phyloP scores from a whole-genome alignment of 2,888 invertebrate species.

The Harpalus rufipes region DNA sequence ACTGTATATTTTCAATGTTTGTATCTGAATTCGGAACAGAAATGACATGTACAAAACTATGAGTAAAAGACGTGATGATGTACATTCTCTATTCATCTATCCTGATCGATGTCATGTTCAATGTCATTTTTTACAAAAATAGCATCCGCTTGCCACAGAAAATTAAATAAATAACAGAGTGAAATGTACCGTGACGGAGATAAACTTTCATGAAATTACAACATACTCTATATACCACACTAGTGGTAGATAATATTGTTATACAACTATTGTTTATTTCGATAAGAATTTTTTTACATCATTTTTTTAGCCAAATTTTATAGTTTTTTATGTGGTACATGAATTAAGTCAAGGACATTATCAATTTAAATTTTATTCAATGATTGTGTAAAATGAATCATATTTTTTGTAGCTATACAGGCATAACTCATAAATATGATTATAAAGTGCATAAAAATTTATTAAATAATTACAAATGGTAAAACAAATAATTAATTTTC shows the following conservation, averaged over 20 bases:
- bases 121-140: slow-evolving; percentile 57
- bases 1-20: too few relatives aligned
- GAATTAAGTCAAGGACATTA: slow-evolving; percentile 17
- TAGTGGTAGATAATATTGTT: slow-evolving; percentile 49
- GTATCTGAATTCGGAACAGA: too few relatives aligned
- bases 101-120: slow-evolving; percentile 50
- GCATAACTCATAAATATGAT: too few relatives aligned
- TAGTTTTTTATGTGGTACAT: background rate
- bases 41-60: too few relatives aligned
- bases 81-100: background rate
- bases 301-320: background rate
- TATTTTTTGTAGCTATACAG: too few relatives aligned
- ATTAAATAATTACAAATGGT: too few relatives aligned
- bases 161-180: slow-evolving; percentile 50
- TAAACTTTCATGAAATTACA: slow-evolving; percentile 43
- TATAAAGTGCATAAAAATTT: too few relatives aligned
- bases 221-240: background rate
- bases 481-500: too few relatives aligned
- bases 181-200: slow-evolving; percentile 59
- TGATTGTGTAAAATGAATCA: too few relatives aligned
- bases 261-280: slow-evolving; percentile 22
- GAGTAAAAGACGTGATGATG: background rate
- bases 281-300: slow-evolving; percentile 9
- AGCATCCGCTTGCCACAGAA: slow-evolving; percentile 44
- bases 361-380: too few relatives aligned